Base-by-base conservation (phyloP, 1,140 invertebrate species). In the Hylaeus anthracinus region DNA sequence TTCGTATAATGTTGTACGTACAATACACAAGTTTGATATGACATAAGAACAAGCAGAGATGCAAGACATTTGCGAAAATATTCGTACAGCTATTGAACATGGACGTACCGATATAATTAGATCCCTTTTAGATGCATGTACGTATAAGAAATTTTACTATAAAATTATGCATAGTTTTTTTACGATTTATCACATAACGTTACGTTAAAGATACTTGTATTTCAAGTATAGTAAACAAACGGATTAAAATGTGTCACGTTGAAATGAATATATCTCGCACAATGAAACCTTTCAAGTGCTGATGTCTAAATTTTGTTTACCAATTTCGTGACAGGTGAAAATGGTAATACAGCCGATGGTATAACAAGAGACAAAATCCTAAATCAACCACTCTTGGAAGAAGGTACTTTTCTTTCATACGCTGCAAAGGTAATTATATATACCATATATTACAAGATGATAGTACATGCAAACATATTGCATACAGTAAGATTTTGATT, bases 21-120 rank as follows among this genome's bases (percentile, higher is more conserved):
- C 64, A 56, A 81, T 43, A 70, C 65, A 63, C 60, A 75, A 58
- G 15, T 63, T 51, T 80, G 77, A 86, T 65, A 53, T 61, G 48
- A 60, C 14, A 66, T 55, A 65, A 74, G 26, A 81, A 76, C 2
- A 72, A 81, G 53, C 74, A 87, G 86, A 89, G 76, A 94, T 94
- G 93, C 91, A 93, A 91, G 93, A 94, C 79, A 90, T 94, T 90
- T 92, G 91, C 88, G 89, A 94, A 90, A 92, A 93, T 88, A 92
- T 95, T 79, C 94, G 94, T 84, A 93, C 92, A 74, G 95, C 95
- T 55, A 94, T 96, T 69, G 94, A 94, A 84, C 93, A 94, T 83
- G 95, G 95, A 37, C 93, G 95, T 79, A 95, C 95, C 15, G 95
- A 96, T 88, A 94, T 96, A 80, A 92, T 96, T 43, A 93, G 95